Base-by-base conservation (phyloP, 2,888 invertebrate species). In the Resseliella maxima region DNA sequence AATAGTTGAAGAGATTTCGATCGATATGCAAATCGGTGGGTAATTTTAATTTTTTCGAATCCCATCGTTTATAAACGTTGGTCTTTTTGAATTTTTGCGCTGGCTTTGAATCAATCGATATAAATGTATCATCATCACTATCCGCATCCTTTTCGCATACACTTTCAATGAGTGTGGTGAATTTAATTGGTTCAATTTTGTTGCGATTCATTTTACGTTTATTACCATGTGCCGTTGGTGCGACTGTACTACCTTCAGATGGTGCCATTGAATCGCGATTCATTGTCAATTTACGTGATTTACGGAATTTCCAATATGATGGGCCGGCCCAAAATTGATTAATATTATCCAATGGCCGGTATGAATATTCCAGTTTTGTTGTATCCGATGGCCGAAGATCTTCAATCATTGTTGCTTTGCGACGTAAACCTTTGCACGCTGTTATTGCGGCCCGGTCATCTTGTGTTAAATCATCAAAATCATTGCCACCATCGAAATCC, bases 311-410 rank as follows among this genome's bases (percentile, higher is more conserved):
- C 97, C 97, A 97, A 91, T 97, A 95, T 83, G 94, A 92, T 45
- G 97, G 96, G 0, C 97, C 97, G 35, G 95, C 96, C 96, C 96
- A 97, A 88, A 94, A 91, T 87, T 91, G 90, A 59, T 90, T 90
- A 18, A 91, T 91, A 89, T 89, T 90, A 88, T 90, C 92, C 90
- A 90, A 89, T 90, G 93, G 90, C 92, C 93, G 90, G 93, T 95
- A 95, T 0, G 95, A 95, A 91, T 95, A 96, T 90, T 96, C 95
- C 81, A 94, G 92, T 86, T 89, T 92, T 50, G 92, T 90, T 88
- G 92, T 90, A 87, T 91, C 92, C 38, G 90, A 90, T 0, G 94
- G 94, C 24, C 93, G 92, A 90, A 93, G 91, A 90, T 94, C 94
- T 1, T 93, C 91, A 86, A 94, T 92, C 0, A 92, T 88, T 8